Base-by-base conservation (phyloP, 1,140 invertebrate species). In the Drosophila parabipectinata region DNA sequence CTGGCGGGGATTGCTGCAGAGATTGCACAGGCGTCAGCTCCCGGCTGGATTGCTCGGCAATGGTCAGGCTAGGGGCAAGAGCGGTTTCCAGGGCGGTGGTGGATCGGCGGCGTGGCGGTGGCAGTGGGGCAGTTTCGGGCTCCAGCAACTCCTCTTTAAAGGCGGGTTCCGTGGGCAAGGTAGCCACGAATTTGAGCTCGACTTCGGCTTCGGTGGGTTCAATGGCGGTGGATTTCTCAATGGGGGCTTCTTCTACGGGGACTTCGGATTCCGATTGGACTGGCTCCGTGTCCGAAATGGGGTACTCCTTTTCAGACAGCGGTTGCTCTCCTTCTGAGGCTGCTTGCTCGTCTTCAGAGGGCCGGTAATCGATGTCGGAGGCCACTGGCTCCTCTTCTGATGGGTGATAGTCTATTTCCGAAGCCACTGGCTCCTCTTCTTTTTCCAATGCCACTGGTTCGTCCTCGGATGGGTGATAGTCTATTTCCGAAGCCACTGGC, bases 51-150 rank as follows among this genome's bases (percentile, higher is more conserved):
- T 77, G 73, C 48, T 88, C 74, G 3, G 67, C 61, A 41, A 89
- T 63, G 12, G 69, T 72, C 24, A 89, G 14, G 6, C 34, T 50
- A 6, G 47, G 12, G 41, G 62, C 56, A 9, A 62, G 21, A 21
- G 55, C 47, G 10, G 77, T 26, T 14, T 92, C 91, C 5, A 89
- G 45, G 41, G 47, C 48, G 39, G 87, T 90, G 24, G 88, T 85
- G 21, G 87, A 90, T 26, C 75, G 85, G 14, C 90, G 84, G 14
- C 90, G 83, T 30, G 90, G 90, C 41, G 90, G 90, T 26, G 90
- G 90, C 45, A 88, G 39, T 15, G 90, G 90, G 14, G 62, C 45
- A 15, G 52, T 34, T 7, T 48, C 69, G 5, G 56, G 32, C 1
- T 75, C 73, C n/a, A 2, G 45, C 6, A 37, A 34, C 3, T 15